Base-by-base conservation (phyloP, 1,140 invertebrate genomes). In the Penaeus indicus region DNA sequence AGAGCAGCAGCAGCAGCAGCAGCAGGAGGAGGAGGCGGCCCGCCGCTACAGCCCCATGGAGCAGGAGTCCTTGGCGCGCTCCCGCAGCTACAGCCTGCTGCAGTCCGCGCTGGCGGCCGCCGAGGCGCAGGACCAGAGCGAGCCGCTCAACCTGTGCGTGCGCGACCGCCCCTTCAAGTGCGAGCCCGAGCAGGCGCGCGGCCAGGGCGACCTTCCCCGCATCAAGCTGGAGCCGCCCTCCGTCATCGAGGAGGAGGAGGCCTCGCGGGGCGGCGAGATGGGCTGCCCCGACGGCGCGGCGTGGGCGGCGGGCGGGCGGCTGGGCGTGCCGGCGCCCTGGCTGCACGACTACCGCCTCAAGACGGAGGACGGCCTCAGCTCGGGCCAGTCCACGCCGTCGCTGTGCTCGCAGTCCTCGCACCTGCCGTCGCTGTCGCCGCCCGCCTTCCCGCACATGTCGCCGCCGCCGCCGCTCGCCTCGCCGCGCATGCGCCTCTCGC, bases 61-160 rank as follows among this genome's bases (percentile, higher is more conserved):
- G 22, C 75, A 88, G 18, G 88, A 90, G 25, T 54, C 38, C 18
- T 75, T 91, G 25, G 54, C 87, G 19, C 67, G 89, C 10, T 78
- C 90, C 54, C 78, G 82, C 19, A 90, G 91, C 69, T 89, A 89
- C 82, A 84, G 90, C n/a, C 85, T 91, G 79, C 82, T 90, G 64
- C 83, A 86, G 27, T 87, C 91, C 60, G 90, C 82, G 16, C 79
- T 90, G 21, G 82, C 86, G 32, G 85, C 27, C 38, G 78, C 69
- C 64, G 80, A 90, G 67, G 86, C 64, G 25, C 61, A 84, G 79
- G 85, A 91, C 95, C 93, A 96, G 92, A 94, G 95, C 38, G 96
- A 97, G 92, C 97, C 97, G 0, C 92, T 98, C 10, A 98, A 98
- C 93, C 94, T 98, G 0, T 97, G 97, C 90, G 94, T 97, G 63